These are phyloP conservation scores for Penelope pileata DNA, from an alignment of 2,113 vertebrate species.

Conservation along the genomic window DNA sequence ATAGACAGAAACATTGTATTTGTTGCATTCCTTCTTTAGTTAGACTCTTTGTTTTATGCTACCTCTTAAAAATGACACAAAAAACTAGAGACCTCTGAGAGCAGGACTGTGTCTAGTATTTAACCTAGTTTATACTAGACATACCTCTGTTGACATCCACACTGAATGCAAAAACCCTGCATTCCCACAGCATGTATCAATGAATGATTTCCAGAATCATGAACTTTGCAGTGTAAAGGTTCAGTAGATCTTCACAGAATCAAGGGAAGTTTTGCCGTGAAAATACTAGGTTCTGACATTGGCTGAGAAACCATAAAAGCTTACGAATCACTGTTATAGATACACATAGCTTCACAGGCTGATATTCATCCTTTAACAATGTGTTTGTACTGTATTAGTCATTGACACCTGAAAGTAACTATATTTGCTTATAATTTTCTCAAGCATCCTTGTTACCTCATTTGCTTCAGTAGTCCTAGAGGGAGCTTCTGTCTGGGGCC, in stretches of 20 bases:
- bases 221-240: not conserved
- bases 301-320: not conserved
- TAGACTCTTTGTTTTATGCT: not conserved
- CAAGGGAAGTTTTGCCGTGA: not conserved
- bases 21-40: not conserved
- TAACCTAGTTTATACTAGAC: not conserved
- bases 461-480: slow-evolving; percentile 82
- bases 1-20: too few relatives aligned
- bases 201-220: not conserved
- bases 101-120: not conserved
- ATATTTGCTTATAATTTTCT: not conserved
- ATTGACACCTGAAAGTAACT: not conserved
- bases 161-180: not conserved
- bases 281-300: not conserved
- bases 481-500: slow-evolving; percentile 85
- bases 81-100: not conserved
- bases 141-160: not conserved
- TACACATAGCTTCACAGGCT: not conserved
- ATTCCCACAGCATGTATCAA: not conserved
- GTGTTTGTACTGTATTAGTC: not conserved
- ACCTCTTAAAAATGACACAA: not conserved
- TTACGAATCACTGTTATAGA: not conserved
- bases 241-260: not conserved
- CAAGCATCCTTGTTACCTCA: slow-evolving; percentile 82
- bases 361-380: not conserved